Base-by-base conservation (phyloP, 2,888 invertebrate species). In the Octonoba sinensis region DNA sequence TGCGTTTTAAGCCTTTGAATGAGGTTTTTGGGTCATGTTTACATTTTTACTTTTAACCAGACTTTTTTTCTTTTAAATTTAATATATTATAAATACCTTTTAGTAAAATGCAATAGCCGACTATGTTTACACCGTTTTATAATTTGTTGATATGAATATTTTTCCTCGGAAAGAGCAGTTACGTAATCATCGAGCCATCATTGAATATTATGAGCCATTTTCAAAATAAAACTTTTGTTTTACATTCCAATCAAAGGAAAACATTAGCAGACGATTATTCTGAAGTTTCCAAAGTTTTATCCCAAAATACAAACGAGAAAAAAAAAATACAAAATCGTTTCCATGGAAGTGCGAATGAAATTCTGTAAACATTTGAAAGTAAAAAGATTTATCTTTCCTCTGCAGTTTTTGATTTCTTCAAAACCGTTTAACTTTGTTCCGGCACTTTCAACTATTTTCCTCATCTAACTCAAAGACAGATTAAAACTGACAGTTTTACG, bases 61-160 rank as follows among this genome's bases (percentile, higher is more conserved):
- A 57, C 22, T 18, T 57, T 57, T 57, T 57, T 20, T 54, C n/a
- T 47, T 47, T 47, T n/a, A n/a, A n/a, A n/a, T n/a, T n/a, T n/a
- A n/a, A n/a, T n/a, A n/a, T n/a, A n/a, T n/a, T n/a, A n/a, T n/a
- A n/a, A n/a, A n/a, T n/a, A n/a, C n/a, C n/a, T n/a, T n/a, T n/a
- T n/a, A n/a, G n/a, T n/a, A 15, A 47, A 47, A 47, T 47, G 47
- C 47, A 47, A 47, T 47, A 47, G 15, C 47, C 47, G 47, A 47
- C 15, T 54, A n/a, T n/a, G n/a, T 54, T 54, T 54, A 16, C 54
- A 54, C 57, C 57, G 16, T 20, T 57, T 57, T 57, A 57, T 22
- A 57, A 22, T 57, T 57, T 22, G 57, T 57, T 20, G 57, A 57
- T 57, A 57, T 15, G 57, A 57, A 22, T 57, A 57, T 57, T 57